Evolutionary conservation across 2,888 invertebrate species (phyloP).

Genomic region (Rhingia campestris): DNA sequence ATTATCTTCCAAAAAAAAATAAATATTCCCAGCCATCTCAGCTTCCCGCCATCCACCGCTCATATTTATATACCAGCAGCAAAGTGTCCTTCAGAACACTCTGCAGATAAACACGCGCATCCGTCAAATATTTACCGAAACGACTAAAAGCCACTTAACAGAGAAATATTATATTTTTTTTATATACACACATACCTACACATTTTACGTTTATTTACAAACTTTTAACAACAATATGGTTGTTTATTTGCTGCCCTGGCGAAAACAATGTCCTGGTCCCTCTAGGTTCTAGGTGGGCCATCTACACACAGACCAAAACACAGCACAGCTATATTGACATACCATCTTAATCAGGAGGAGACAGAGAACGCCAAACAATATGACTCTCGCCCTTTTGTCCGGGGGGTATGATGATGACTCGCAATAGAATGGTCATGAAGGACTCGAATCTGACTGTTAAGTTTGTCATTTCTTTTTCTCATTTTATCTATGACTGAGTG

Average conservation of each 20-base stretch:
- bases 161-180: slow-evolving; percentile 67
- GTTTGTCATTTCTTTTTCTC: slow-evolving; percentile 25
- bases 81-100: slow-evolving; percentile 8
- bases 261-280: slow-evolving; percentile 15
- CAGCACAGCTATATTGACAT: slow-evolving; percentile 43
- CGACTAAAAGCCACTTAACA: slow-evolving; percentile 70
- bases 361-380: slow-evolving; percentile 23
- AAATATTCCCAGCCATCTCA: slow-evolving; percentile 40
- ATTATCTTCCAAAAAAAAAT: slow-evolving; percentile 7
- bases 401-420: neutral
- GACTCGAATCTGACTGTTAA: slow-evolving; percentile 7
- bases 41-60: neutral
- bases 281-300: slow-evolving; percentile 13
- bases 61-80: slow-evolving; percentile 10
- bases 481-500: slow-evolving; percentile 33
- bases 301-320: slow-evolving; percentile 1
- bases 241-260: slow-evolving; percentile 40
- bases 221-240: slow-evolving; percentile 65
- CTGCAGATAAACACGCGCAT: slow-evolving; percentile 48
- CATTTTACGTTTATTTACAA: slow-evolving; percentile 62
- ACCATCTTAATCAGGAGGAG: slow-evolving; percentile 31
- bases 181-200: neutral
- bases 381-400: slow-evolving; percentile 23
- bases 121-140: slow-evolving; percentile 68
- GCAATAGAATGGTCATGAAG: slow-evolving; percentile 33